Conservation (phyloP, 1,140 invertebrate species). For the Neoseiulus cucumeris region DNA sequence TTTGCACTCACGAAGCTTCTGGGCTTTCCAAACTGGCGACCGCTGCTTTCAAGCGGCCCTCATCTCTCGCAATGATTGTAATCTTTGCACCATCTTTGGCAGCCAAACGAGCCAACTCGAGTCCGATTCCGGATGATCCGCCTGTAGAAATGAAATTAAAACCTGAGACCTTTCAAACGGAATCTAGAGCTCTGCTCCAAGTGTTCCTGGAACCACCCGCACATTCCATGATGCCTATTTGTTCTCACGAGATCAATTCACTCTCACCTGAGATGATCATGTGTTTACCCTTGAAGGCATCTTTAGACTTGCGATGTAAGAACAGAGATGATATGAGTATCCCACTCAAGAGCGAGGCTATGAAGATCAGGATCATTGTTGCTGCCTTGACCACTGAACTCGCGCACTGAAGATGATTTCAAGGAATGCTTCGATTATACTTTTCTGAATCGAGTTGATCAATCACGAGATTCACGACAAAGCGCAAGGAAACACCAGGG, state of each 20-base stretch:
- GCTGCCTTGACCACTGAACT: background rate
- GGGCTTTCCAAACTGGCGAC: conserved; percentile 23
- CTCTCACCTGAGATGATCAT: background rate
- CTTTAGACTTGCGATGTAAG: background rate
- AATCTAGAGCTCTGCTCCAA: no score
- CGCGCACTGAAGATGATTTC: background rate
- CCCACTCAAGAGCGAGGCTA: background rate
- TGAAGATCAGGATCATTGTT: background rate
- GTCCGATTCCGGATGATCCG: conserved; percentile 86
- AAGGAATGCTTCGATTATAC: background rate
- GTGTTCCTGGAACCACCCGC: no score
- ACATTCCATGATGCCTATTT: no score
- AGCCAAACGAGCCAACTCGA: conserved; percentile 52
- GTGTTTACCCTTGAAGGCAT: background rate
- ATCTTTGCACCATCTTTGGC: conserved; percentile 60
- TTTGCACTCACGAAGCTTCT: no score
- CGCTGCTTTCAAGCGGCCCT: conserved; percentile 35
- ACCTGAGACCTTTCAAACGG: no score
- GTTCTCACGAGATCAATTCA: no score
- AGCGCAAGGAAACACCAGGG: no score
- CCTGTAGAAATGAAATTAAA: conserved; percentile 43
- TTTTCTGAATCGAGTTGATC: background rate
- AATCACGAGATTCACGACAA: no score
- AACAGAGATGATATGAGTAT: background rate
- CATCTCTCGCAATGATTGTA: conserved; percentile 64